These are phyloP conservation scores for Nibea coibor DNA, from an alignment of 2,113 vertebrate species.

Conservation along the genomic window DNA sequence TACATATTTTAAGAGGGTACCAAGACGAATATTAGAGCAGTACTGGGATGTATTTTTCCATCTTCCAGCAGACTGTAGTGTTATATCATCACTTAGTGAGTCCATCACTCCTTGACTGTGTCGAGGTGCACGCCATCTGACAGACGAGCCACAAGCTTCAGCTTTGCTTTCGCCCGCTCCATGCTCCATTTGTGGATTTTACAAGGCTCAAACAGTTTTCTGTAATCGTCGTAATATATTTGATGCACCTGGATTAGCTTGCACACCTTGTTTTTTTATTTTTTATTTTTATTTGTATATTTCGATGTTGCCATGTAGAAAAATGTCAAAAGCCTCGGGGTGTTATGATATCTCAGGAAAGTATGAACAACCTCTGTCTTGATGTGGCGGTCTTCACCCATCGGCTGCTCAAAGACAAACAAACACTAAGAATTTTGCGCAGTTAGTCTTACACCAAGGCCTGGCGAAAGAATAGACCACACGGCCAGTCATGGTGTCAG, in stretches of 20 bases:
- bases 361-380: constrained; percentile 34
- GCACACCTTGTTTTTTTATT: background rate
- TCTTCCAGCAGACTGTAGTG: background rate
- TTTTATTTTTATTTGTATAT: constrained; percentile 1
- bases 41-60: background rate
- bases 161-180: background rate
- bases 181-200: background rate
- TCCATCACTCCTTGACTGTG: background rate
- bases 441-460: background rate
- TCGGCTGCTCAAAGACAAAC: constrained; percentile 24
- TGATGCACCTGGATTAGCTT: background rate
- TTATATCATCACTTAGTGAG: background rate
- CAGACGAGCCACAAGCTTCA: background rate
- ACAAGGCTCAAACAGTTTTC: background rate
- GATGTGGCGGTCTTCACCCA: constrained; percentile 43
- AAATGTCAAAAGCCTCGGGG: constrained; percentile 18
- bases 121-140: background rate
- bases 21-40: background rate
- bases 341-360: constrained; percentile 37
- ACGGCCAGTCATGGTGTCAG: constrained; percentile 32
- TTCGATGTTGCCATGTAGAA: constrained; percentile 12
- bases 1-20: too few species aligned
- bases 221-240: background rate
- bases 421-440: constrained; percentile 25
- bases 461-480: constrained; percentile 1